Evolutionary conservation across 1,140 invertebrate genomes (phyloP).

Genomic region (Sogatella furcifera): DNA sequence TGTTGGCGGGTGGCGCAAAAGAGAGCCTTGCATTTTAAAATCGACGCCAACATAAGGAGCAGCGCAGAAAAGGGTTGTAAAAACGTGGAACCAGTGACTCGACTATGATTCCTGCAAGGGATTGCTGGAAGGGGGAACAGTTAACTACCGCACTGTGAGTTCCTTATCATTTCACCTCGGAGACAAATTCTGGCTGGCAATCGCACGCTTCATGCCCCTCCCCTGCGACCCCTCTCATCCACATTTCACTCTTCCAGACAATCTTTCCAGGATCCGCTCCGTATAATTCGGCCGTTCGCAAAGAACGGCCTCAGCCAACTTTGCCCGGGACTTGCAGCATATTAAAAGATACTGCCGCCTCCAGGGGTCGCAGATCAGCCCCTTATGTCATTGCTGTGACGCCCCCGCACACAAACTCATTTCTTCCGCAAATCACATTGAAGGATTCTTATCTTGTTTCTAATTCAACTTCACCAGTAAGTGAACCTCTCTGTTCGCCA

Average conservation of each 20-base stretch:
- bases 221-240: too few species aligned
- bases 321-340: background rate
- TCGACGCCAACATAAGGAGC: background rate
- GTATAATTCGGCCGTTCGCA: conserved; percentile 1
- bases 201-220: background rate
- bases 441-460: too few species aligned
- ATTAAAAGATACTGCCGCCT: background rate
- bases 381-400: too few species aligned
- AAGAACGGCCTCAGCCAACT: background rate
- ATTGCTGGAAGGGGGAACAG: background rate
- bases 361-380: too few species aligned
- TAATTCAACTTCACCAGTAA: too few species aligned
- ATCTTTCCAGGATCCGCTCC: background rate
- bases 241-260: background rate
- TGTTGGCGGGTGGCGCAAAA: background rate
- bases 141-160: background rate
- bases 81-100: background rate
- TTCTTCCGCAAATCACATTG: too few species aligned
- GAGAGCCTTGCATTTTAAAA: background rate
- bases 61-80: background rate
- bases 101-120: background rate
- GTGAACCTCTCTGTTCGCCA: too few species aligned
- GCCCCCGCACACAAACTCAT: too few species aligned
- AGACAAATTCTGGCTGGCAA: conserved; percentile 2
- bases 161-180: conserved; percentile 3